A percentile compares a stretch with the other conserved stretches of the same genome.
Evolutionary conservation across 64 coral and sea anemone genomes (phyloP).

Genomic region (Pocillopora damicornis): DNA sequence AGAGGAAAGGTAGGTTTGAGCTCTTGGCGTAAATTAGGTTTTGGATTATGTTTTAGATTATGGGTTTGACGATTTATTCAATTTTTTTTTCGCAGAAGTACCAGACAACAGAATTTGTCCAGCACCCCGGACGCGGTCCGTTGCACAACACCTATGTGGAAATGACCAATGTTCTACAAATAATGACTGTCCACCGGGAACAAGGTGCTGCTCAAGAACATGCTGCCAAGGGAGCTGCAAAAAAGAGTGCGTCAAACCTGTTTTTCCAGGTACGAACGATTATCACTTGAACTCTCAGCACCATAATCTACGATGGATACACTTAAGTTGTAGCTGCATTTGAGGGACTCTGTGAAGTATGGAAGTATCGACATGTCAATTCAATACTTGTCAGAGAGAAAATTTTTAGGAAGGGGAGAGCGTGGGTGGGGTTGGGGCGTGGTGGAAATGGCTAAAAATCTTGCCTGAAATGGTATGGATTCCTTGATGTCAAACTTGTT

Average conservation of each 20-base stretch:
- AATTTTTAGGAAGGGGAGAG: too few species aligned
- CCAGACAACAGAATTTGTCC: constrained; percentile 31
- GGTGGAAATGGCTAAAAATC: too few species aligned
- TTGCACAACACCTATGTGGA: not conserved
- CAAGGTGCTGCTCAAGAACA: constrained; percentile 46
- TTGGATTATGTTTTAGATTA: not conserved
- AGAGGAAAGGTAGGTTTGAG: constrained; percentile 6
- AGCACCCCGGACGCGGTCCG: not conserved
- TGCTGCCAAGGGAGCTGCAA: constrained; percentile 44
- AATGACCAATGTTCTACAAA: constrained; percentile 26
- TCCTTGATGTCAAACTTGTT: too few species aligned
- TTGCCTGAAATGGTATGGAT: too few species aligned
- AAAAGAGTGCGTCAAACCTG: constrained; percentile 41
- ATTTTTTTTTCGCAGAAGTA: not conserved
- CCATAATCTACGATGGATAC: too few species aligned
- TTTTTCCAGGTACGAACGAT: constrained; percentile 14
- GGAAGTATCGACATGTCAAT: too few species aligned
- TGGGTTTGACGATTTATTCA: not conserved
- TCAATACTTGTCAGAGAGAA: too few species aligned
- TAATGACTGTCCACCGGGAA: constrained; percentile 39
- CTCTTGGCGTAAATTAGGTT: too few species aligned
- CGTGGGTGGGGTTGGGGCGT: too few species aligned
- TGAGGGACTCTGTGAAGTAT: too few species aligned
- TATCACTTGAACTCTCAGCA: too few species aligned
- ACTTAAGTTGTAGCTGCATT: too few species aligned